Base-by-base conservation (phyloP, 2,888 invertebrate genomes). In the Eledona agricola region DNA sequence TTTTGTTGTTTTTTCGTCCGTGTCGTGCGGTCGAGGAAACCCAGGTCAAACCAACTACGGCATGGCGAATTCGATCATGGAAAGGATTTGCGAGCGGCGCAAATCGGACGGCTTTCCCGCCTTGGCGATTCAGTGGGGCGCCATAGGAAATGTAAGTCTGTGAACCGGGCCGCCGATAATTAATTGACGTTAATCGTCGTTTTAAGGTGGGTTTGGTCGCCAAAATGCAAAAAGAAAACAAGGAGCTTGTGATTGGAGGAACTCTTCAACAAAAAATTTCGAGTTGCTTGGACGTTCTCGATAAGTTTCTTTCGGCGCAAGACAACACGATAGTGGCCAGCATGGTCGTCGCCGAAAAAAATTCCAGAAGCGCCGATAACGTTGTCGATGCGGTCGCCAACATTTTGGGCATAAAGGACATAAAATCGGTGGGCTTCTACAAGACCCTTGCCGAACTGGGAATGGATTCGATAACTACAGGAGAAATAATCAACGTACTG, bases 371-470 rank as follows among this genome's bases (percentile, higher is more conserved):
- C 2, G 83, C 83, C 0, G 81, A 84, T 43, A 85, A 83, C 63
- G 81, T 88, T 42, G 85, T 93, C 0, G 88, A 89, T 59, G 83
- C 88, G 12, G 86, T 91, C 1, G 53, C 61, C 3, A 59, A 55
- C 32, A 84, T 87, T 32, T 81, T 85, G 81, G 49, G 49, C 4
- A 38, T 38, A 6, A 20, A 38, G 11, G 87, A 88, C 67, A 73
- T 84, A 68, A 90, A 87, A 75, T 83, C 83, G 0, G 82, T 86
- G 1, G 88, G 88, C 28, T 81, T 83, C 54, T 85, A 86, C 66
- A 82, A 86, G 1, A 85, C 88, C 0, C 78, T 98, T 1, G 90
- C 93, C 1, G 96, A 97, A 72, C 79, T 98, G 57, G 97, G 97
- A 26, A 17, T 46, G 20, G 46, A 46, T 12, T 46, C 46, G 4